These are phyloP conservation scores for Abrostola tripartita DNA, from an alignment of 2,888 invertebrate species.

Conservation along the genomic window DNA sequence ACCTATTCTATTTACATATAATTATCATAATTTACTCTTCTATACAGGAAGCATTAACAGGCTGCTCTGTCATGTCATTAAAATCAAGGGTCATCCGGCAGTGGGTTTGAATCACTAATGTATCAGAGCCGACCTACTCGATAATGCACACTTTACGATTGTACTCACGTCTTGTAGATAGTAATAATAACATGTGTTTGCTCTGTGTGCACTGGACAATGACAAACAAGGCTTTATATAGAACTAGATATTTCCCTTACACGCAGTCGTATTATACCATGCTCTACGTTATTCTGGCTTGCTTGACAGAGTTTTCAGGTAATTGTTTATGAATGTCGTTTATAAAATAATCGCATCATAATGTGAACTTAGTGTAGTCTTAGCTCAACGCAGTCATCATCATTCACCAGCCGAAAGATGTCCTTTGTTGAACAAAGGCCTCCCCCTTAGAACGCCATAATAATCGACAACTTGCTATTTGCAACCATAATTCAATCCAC, in stretches of 20 bases:
- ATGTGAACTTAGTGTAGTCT: too few species aligned
- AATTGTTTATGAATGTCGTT: background rate
- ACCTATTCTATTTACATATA: too few species aligned
- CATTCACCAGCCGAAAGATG: too few species aligned
- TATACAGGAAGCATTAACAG: slow-evolving; percentile 18
- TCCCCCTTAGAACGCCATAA: too few species aligned
- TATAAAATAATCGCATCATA: too few species aligned
- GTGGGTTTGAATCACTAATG: slow-evolving; percentile 16
- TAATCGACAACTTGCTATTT: too few species aligned
- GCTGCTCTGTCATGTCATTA: slow-evolving; percentile 21
- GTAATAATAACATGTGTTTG: slow-evolving; percentile 66
- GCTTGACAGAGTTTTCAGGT: slow-evolving; percentile 39
- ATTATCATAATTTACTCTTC: background rate
- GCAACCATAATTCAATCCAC: too few species aligned
- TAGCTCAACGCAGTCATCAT: too few species aligned
- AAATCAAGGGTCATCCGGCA: slow-evolving; percentile 46
- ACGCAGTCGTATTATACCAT: slow-evolving; percentile 52
- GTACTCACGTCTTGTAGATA: slow-evolving; percentile 59
- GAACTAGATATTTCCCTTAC: slow-evolving; percentile 43
- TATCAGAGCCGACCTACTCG: slow-evolving; percentile 11
- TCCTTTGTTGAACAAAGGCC: too few species aligned
- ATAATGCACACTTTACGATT: slow-evolving; percentile 53
- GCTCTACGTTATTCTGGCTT: slow-evolving; percentile 1
- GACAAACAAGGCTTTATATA: slow-evolving; percentile 70
- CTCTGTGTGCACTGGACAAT: slow-evolving; percentile 63